Conservation (phyloP, 1,140 invertebrate genomes). For the Heterodera carotae region DNA sequence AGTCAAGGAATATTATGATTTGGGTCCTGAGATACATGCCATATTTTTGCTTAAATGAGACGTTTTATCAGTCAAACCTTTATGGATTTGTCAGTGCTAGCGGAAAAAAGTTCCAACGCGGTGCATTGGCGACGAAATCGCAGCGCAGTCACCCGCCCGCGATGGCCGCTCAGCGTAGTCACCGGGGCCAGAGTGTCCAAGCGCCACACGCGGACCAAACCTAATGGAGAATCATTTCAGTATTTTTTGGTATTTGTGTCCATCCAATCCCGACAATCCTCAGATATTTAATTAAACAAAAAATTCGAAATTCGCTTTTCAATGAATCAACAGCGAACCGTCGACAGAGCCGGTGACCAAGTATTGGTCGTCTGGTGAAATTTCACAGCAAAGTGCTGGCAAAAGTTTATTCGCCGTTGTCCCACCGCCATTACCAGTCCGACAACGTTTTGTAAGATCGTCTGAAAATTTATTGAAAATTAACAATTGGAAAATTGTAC, state of each 20-base stretch:
- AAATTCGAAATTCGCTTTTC: not conserved
- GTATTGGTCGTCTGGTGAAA: constrained; percentile 46
- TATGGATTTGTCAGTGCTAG: constrained; percentile 45
- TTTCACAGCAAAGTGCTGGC: constrained; percentile 37
- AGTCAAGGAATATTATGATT: too few relatives aligned
- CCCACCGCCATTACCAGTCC: not conserved
- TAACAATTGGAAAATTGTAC: too few relatives aligned
- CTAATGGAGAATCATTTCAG: too few relatives aligned
- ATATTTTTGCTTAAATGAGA: too few relatives aligned
- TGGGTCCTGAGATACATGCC: too few relatives aligned
- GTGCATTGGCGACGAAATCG: constrained; percentile 32
- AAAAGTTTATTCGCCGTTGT: constrained; percentile 14
- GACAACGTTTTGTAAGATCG: constrained; percentile 35
- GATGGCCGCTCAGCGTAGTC: constrained; percentile 39
- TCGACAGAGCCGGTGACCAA: constrained; percentile 44
- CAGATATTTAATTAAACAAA: not conserved
- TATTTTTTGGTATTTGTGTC: too few relatives aligned
- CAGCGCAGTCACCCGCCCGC: constrained; percentile 43
- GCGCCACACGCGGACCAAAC: constrained; percentile 39
- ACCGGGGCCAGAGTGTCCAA: constrained; percentile 39
- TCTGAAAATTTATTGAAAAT: constrained; percentile 30
- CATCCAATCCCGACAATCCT: too few relatives aligned
- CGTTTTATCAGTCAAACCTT: constrained; percentile 21
- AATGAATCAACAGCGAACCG: constrained; percentile 8
- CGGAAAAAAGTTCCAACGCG: constrained; percentile 45